Conservation (phyloP, 2,797 vertebrate species). For the Poecilia gillii region DNA sequence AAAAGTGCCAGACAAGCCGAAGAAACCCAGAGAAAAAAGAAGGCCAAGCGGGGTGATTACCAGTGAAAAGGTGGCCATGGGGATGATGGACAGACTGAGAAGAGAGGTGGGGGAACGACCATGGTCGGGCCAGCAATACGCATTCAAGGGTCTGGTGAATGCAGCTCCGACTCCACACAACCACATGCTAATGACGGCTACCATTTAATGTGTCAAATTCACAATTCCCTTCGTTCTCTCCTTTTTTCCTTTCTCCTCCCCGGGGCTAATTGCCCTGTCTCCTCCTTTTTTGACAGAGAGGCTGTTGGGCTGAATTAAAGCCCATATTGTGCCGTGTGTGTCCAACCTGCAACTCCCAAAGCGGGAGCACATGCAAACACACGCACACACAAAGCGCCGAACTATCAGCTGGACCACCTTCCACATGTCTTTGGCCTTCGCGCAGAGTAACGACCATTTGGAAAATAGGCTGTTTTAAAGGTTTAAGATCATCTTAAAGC, state of each 20-base stretch:
- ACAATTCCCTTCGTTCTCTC: slow-evolving; percentile 67
- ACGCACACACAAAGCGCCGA: slow-evolving; percentile 27
- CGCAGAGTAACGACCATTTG: neutral
- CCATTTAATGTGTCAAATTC: slow-evolving; percentile 83
- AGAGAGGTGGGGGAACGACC: slow-evolving; percentile 48
- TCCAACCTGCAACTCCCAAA: slow-evolving; percentile 47
- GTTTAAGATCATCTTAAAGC: neutral
- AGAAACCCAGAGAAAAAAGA: slow-evolving; percentile 60
- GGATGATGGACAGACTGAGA: slow-evolving; percentile 68
- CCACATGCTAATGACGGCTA: slow-evolving; percentile 81
- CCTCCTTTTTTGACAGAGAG: slow-evolving; percentile 77
- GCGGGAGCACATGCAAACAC: slow-evolving; percentile 28
- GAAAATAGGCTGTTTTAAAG: neutral
- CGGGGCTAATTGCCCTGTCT: slow-evolving; percentile 78
- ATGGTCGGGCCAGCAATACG: slow-evolving; percentile 59
- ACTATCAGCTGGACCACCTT: slow-evolving; percentile 51
- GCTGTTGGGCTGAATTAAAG: slow-evolving; percentile 79
- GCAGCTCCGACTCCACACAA: slow-evolving; percentile 63
- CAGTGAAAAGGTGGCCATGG: slow-evolving; percentile 69
- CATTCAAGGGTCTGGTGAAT: slow-evolving; percentile 78
- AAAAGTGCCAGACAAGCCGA: slow-evolving; percentile 62
- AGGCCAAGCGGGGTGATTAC: slow-evolving; percentile 66
- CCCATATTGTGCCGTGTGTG: slow-evolving; percentile 78
- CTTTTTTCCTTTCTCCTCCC: slow-evolving; percentile 53
- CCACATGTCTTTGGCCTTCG: slow-evolving; percentile 40